Percentiles rank a stretch among this genome's conserved stretches.
Conservation (phyloP, 2,888 invertebrate genomes). For the Hydroisotoma schaefferi region DNA sequence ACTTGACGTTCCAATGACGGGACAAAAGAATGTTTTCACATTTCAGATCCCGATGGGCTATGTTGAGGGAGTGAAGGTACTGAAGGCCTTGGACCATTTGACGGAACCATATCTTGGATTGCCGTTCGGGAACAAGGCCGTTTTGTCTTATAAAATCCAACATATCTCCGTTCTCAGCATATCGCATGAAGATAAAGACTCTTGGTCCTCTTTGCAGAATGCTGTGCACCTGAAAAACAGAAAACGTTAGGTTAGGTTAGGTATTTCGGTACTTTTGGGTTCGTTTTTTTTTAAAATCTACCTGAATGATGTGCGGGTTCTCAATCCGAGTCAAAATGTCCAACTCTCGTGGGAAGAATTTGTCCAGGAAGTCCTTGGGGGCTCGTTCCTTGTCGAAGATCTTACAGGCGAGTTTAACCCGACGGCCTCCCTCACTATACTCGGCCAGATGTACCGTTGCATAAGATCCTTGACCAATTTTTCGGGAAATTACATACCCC, state of each 20-base stretch:
- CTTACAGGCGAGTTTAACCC: conserved; percentile 75
- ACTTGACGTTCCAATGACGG: conserved; percentile 79
- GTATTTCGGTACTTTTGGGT: conserved; percentile 52
- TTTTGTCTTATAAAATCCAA: conserved; percentile 69
- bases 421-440: conserved; percentile 66
- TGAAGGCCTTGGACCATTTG: conserved; percentile 80
- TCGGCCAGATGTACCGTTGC: conserved; percentile 85
- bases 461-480: conserved; percentile 87
- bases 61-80: conserved; percentile 77
- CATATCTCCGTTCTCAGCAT: conserved; percentile 85
- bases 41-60: conserved; percentile 88
- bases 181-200: conserved; percentile 87
- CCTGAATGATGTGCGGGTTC: conserved; percentile 77
- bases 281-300: conserved; percentile 1
- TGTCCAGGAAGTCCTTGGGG: conserved; percentile 81
- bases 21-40: conserved; percentile 86
- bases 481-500: conserved; percentile 77
- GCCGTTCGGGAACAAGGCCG: conserved; percentile 72
- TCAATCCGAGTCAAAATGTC: conserved; percentile 83
- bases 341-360: conserved; percentile 89
- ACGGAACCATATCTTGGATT: conserved; percentile 77
- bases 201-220: conserved; percentile 76
- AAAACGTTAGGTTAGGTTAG: conserved; percentile 30
- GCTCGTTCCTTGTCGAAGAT: conserved; percentile 87
- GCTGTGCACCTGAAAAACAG: conserved; percentile 68